These are phyloP conservation scores for Symphodus melops DNA, from an alignment of 2,113 vertebrate genomes.

Conservation along the genomic window DNA sequence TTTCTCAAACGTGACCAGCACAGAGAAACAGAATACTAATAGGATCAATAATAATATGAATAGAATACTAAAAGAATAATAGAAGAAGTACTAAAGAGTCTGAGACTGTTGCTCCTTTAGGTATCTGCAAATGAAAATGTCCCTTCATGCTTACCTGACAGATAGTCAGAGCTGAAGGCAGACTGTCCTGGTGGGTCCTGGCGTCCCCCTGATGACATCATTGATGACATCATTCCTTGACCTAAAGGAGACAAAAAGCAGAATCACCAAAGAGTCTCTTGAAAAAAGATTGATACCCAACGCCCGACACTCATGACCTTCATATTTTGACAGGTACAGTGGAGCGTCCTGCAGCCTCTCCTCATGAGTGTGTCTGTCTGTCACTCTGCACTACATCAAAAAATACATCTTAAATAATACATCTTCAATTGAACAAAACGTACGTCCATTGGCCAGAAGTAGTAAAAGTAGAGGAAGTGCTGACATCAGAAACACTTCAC, in stretches of 20 bases:
- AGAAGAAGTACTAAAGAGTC: no score
- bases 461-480: no score
- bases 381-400: slow-evolving; percentile 33
- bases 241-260: slow-evolving; percentile 52
- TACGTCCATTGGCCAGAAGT: no score
- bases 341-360: neutral
- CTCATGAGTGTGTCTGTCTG: slow-evolving; percentile 21
- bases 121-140: no score
- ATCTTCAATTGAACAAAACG: no score
- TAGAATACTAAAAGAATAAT: no score
- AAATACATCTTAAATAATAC: no score
- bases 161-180: slow-evolving; percentile 72
- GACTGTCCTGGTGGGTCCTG: slow-evolving; percentile 76
- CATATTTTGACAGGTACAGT: neutral
- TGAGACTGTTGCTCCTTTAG: no score
- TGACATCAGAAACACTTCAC: no score
- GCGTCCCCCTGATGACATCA: slow-evolving; percentile 70
- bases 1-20: no score
- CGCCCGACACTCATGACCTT: neutral
- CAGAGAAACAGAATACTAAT: no score
- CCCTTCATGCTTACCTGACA: slow-evolving; percentile 72
- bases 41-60: no score
- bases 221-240: slow-evolving; percentile 70
- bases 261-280: neutral
- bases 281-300: neutral